Evolutionary conservation across 2,113 vertebrate species (phyloP).

Genomic region (Malurus cyaneus): DNA sequence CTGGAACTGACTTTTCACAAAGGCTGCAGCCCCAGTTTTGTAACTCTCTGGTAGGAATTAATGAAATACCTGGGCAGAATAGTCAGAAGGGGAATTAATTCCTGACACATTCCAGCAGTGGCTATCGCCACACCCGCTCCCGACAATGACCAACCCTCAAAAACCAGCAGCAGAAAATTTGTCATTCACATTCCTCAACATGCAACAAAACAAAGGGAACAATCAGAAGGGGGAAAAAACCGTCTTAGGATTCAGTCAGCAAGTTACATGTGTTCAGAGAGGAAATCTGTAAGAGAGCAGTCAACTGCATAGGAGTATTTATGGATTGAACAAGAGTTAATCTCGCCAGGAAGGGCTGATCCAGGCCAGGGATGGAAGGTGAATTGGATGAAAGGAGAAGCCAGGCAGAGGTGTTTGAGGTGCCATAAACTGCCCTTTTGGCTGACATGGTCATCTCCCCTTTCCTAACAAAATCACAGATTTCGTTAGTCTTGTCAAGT

Average conservation of each 20-base stretch:
- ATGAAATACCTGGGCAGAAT: conserved; percentile 56
- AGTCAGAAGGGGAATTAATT: conserved; percentile 50
- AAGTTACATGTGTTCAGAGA: background rate
- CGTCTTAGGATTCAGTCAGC: background rate
- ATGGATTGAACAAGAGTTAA: background rate
- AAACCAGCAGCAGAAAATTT: background rate
- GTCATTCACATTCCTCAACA: background rate
- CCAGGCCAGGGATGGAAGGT: background rate
- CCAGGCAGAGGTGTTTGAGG: background rate
- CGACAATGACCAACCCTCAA: conserved; percentile 3
- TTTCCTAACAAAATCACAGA: background rate
- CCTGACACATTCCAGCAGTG: conserved; percentile 8
- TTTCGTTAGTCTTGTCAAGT: background rate
- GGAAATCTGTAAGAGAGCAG: background rate
- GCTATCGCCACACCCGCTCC: background rate
- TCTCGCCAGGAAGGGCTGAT: background rate
- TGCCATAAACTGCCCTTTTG: background rate
- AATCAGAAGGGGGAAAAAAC: background rate
- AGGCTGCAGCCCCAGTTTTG: conserved; percentile 19
- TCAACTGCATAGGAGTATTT: accelerated
- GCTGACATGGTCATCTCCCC: background rate
- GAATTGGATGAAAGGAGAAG: background rate
- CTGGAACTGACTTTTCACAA: background rate
- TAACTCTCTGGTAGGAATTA: conserved; percentile 33
- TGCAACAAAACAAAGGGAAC: background rate